Evolutionary conservation across 1,140 invertebrate species (phyloP).

Genomic region (Batillaria attramentaria): DNA sequence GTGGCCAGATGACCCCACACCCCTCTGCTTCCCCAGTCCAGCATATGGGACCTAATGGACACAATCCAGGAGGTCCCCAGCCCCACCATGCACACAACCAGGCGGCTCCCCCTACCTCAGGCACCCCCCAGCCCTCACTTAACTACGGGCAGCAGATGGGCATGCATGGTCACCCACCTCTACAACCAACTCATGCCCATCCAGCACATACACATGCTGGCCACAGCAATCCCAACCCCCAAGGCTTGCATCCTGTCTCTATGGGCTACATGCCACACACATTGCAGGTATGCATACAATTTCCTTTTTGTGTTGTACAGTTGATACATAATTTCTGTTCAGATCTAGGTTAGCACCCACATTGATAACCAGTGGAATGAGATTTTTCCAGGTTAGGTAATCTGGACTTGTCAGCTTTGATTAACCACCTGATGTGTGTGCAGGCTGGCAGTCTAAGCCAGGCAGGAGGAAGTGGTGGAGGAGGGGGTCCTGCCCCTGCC

Average conservation of each 20-base stretch:
- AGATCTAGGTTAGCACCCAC: too few relatives aligned
- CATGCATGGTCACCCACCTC: constrained; percentile 37
- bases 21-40: constrained; percentile 23
- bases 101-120: constrained; percentile 44
- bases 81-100: constrained; percentile 22
- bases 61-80: constrained; percentile 36
- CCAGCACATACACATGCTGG: constrained; percentile 24
- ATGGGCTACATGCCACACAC: not conserved
- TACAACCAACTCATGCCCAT: constrained; percentile 36
- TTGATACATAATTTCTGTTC: too few relatives aligned
- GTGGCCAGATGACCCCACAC: constrained; percentile 29
- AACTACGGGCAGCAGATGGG: constrained; percentile 33
- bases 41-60: not conserved
- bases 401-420: not conserved
- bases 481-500: constrained; percentile 12
- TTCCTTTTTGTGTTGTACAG: too few relatives aligned
- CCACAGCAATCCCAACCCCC: not conserved
- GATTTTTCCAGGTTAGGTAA: not conserved
- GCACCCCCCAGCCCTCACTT: constrained; percentile 46
- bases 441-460: constrained; percentile 9
- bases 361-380: too few relatives aligned
- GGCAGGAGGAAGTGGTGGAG: not conserved
- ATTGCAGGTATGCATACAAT: not conserved
- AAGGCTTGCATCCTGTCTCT: constrained; percentile 4
- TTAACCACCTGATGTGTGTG: too few relatives aligned